Evolutionary conservation across 2,888 invertebrate genomes (phyloP), one percentile per base, ranked within the genome.

Genomic region (Pristionchus entomophagus): DNA sequence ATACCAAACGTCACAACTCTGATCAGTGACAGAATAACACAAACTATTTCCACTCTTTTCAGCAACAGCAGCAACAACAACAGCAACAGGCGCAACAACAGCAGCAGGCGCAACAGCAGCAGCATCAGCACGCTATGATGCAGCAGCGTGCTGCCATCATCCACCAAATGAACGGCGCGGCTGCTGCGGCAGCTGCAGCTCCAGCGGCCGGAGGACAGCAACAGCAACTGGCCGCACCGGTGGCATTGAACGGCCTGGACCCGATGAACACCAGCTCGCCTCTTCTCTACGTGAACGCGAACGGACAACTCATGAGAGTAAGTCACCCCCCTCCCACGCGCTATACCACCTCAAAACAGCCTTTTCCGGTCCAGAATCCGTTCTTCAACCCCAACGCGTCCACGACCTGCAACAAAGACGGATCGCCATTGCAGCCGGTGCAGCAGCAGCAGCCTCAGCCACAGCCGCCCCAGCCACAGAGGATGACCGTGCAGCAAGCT

Each of bases 301-400:
- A 82, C 59, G 82, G 82, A 5, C 82, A 82, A 14, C 41, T 59
- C 6, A 56, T 82, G 22, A 26, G 59, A 59, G 82, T 82, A 26
- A 82, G 82, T 59, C 0, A 5, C 14, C 1, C 6, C 12, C 14
- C 49, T n/a, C 17, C 4, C 22, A 3, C 26, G n/a, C 49, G 8
- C 4, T 19, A 6, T 45, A 19, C 38, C n/a, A n/a, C n/a, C 77
- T 26, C 45, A 77, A 26, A n/a, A 77, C 41, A 19, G 53, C n/a
- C 59, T 32, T 45, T 41, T 22, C 56, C 22, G 82, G 41, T 82
- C 22, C 82, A 22, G 35, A 82, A 82, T 38, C 82, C 82, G 22
- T 82, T 82, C 82, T 82, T 38, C 82, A 59, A 56, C 59, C 35
- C 38, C 2, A 51, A n/a, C 12, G 59, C 56, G 35, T 12, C 29